These are phyloP conservation scores for Xenopus petersii DNA, from an alignment of 2,797 vertebrate species.

Conservation along the genomic window DNA sequence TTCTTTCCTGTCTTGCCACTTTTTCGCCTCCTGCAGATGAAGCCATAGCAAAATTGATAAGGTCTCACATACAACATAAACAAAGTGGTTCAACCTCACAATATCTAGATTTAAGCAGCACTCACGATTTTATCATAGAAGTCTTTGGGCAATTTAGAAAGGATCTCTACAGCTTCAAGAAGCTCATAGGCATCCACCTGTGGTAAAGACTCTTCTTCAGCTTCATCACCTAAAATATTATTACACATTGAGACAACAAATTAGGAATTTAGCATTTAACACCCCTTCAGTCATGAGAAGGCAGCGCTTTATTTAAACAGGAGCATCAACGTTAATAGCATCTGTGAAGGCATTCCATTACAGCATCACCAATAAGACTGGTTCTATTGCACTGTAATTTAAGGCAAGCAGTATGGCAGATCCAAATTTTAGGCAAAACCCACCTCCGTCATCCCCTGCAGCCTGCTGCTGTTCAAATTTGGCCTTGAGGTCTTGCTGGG, in stretches of 20 bases:
- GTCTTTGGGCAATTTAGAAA: conserved; percentile 95
- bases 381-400: too few species aligned
- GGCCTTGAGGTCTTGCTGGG: conserved; percentile 92
- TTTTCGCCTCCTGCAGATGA: conserved; percentile 87
- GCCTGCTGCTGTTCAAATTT: conserved; percentile 88
- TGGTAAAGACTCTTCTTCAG: conserved; percentile 70
- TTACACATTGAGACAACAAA: neutral
- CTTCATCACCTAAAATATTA: conserved; percentile 67
- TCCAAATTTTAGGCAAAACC: neutral
- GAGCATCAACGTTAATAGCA: too few species aligned
- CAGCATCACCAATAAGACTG: too few species aligned
- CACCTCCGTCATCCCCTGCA: conserved; percentile 69
- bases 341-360: too few species aligned
- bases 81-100: too few species aligned
- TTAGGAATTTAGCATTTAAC: too few species aligned
- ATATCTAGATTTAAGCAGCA: neutral
- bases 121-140: conserved; percentile 98
- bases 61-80: too few species aligned
- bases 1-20: conserved; percentile 98
- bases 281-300: too few species aligned
- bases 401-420: too few species aligned
- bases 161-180: conserved; percentile 89
- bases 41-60: too few species aligned
- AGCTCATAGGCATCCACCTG: conserved; percentile 94
- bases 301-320: too few species aligned